phyloP scores from a whole-genome alignment of 2,113 vertebrate genomes.

The Corydoras maculifer region DNA sequence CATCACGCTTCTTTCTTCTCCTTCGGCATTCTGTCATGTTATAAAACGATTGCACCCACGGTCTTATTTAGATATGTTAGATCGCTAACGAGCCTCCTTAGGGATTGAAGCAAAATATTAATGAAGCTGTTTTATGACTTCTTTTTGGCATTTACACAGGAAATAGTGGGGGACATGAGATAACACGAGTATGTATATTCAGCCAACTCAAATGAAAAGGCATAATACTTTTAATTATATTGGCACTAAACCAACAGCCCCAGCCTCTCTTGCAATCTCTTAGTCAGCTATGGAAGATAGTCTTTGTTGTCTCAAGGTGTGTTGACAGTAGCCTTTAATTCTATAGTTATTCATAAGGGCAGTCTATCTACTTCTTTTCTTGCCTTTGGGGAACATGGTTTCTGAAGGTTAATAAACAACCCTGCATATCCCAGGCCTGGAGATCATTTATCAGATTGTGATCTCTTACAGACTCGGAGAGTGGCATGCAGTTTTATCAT shows the following conservation, averaged over 20 bases:
- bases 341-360: constrained; percentile 60
- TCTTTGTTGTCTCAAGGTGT: constrained; percentile 54
- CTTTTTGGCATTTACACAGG: constrained; percentile 44
- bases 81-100: constrained; percentile 42
- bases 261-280: constrained; percentile 13
- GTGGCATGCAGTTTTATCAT: constrained; percentile 66
- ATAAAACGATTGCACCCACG: constrained; percentile 31
- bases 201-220: constrained; percentile 52
- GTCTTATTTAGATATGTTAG: constrained; percentile 43
- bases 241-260: constrained; percentile 36
- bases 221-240: constrained; percentile 61
- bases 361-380: constrained; percentile 52
- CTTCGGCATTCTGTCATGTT: constrained; percentile 27
- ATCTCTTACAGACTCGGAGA: constrained; percentile 63
- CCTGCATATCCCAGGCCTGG: constrained; percentile 53
- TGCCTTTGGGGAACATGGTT: constrained; percentile 64
- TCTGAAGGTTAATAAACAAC: constrained; percentile 70
- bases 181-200: constrained; percentile 54
- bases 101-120: neutral
- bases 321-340: constrained; percentile 59
- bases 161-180: constrained; percentile 29
- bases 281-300: constrained; percentile 38
- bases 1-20: neutral
- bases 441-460: constrained; percentile 66
- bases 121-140: constrained; percentile 44